These are phyloP conservation scores for Nemopilema nomurai DNA, from an alignment of 30 jellyfish, hydroid and myxozoan genomes.

Conservation along the genomic window DNA sequence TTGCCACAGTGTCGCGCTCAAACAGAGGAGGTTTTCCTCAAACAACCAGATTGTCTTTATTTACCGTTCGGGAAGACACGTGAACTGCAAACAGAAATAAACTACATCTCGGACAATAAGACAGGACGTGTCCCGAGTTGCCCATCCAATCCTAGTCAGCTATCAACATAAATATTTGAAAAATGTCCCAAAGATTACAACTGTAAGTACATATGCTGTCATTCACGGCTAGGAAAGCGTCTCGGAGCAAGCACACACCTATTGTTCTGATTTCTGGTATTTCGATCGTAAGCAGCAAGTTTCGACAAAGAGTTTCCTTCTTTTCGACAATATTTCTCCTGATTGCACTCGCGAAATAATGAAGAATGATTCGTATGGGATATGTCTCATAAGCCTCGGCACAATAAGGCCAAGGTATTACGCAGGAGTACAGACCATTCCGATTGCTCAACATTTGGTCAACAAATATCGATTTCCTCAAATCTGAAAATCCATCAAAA, in stretches of 20 bases:
- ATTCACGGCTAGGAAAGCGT: constrained; percentile 16
- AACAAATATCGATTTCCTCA: constrained; percentile 27
- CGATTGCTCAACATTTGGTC: background rate
- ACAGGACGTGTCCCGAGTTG: constrained; percentile 35
- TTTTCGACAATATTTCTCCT: constrained; percentile 10
- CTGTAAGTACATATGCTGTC: constrained; percentile 40
- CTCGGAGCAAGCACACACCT: constrained; percentile 7
- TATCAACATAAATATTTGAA: constrained; percentile 24
- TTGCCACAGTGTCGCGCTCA: background rate
- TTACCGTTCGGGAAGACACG: background rate
- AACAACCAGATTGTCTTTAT: background rate
- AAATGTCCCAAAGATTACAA: constrained; percentile 7
- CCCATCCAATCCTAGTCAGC: constrained; percentile 40
- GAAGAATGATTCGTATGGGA: background rate
- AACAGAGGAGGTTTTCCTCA: background rate
- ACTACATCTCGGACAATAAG: constrained; percentile 16
- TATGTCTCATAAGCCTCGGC: background rate
- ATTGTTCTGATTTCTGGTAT: constrained; percentile 42
- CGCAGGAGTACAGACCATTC: background rate
- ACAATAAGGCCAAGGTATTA: background rate
- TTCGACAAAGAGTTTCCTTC: constrained; percentile 40
- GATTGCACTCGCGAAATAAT: background rate
- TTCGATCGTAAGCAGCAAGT: constrained; percentile 1
- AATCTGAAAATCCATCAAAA: constrained; percentile 12
- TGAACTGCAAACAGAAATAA: background rate